These are phyloP conservation scores for Brachionus calyciflorus DNA, from an alignment of 1,140 invertebrate species.

Conservation along the genomic window DNA sequence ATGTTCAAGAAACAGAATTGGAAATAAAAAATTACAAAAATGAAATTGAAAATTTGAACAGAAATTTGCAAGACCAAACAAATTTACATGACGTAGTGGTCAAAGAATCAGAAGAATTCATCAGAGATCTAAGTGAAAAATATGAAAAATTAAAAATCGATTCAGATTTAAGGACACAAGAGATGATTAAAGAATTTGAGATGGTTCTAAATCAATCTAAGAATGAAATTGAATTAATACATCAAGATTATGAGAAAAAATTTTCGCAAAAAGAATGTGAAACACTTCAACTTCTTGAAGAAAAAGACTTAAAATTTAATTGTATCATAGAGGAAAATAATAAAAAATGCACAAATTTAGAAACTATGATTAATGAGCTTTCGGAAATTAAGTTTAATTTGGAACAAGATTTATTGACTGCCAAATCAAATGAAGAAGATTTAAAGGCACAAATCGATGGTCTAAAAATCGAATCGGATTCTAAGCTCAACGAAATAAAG, in stretches of 20 bases:
- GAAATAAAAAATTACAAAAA: neutral
- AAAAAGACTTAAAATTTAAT: neutral
- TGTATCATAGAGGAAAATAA: neutral
- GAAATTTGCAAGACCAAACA: neutral
- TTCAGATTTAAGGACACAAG: neutral
- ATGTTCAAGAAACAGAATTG: neutral
- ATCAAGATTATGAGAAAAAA: neutral
- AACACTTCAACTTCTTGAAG: no score
- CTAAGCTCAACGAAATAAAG: no score
- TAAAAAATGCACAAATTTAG: neutral
- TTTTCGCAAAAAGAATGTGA: neutral
- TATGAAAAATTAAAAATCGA: neutral
- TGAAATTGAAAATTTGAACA: neutral
- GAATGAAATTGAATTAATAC: neutral
- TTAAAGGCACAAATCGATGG: no score
- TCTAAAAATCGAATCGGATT: no score
- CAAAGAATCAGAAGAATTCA: neutral
- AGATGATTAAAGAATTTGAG: neutral
- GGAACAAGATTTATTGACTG: no score
- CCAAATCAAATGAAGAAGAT: no score
- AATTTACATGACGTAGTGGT: constrained; percentile 2
- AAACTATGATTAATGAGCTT: neutral
- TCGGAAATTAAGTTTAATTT: neutral
- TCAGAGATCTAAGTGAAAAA: neutral
- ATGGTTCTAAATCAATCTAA: neutral